Evolutionary conservation across 2,797 vertebrate genomes (phyloP).

Genomic region (Gymnothorax reevesii): DNA sequence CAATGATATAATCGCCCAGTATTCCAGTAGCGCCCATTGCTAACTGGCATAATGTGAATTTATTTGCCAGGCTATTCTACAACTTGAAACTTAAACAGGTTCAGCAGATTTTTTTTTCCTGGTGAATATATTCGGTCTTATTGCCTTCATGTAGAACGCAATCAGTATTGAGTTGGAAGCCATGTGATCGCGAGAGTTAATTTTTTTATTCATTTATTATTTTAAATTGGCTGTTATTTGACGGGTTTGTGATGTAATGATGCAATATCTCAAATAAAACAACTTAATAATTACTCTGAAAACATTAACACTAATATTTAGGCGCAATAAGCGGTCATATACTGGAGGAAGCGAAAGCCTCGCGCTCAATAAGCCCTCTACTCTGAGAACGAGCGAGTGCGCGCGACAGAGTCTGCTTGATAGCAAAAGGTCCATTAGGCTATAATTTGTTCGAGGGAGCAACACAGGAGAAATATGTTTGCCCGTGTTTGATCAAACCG

Average conservation of each 20-base stretch:
- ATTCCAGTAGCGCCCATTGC: background rate
- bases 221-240: background rate
- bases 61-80: constrained; percentile 3
- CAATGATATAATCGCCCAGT: background rate
- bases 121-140: background rate
- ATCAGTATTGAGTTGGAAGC: background rate
- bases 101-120: background rate
- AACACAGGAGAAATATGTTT: background rate
- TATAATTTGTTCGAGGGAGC: background rate
- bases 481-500: background rate
- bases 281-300: background rate
- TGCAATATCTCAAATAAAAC: background rate
- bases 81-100: background rate
- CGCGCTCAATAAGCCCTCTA: background rate
- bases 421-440: background rate
- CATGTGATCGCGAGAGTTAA: background rate
- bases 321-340: background rate
- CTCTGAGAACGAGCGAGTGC: background rate
- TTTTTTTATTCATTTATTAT: background rate
- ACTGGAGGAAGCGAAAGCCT: background rate
- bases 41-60: background rate
- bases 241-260: background rate
- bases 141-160: background rate
- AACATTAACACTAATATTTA: background rate
- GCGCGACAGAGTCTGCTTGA: background rate